These are phyloP conservation scores for Leucopsar rothschildi DNA, from an alignment of 2,113 vertebrate species.

Conservation along the genomic window DNA sequence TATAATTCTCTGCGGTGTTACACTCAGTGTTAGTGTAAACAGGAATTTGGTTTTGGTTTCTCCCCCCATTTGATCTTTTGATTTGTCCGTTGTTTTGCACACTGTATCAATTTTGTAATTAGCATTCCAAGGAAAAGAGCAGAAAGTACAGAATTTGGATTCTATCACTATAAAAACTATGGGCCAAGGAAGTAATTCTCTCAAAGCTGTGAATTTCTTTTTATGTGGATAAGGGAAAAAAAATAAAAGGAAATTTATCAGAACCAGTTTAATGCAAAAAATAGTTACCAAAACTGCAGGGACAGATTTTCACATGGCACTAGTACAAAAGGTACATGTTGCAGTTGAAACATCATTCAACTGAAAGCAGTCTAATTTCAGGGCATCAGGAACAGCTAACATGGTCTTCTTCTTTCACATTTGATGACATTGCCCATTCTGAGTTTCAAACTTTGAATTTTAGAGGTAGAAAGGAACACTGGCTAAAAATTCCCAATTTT, in stretches of 20 bases:
- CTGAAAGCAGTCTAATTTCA: not conserved
- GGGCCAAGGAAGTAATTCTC: not conserved
- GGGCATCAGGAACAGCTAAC: not conserved
- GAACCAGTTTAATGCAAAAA: not conserved
- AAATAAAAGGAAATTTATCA: not conserved
- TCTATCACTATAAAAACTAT: not conserved
- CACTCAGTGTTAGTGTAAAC: not conserved
- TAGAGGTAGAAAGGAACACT: not conserved
- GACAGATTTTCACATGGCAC: not conserved
- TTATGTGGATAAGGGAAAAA: not conserved
- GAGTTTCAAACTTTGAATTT: not conserved
- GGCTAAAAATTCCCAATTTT: not conserved
- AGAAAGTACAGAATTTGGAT: slow-evolving; percentile 35
- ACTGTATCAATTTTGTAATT: slow-evolving; percentile 43
- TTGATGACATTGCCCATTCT: not conserved
- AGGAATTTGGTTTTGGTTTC: not conserved
- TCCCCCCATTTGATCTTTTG: not conserved
- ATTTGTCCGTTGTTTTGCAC: not conserved
- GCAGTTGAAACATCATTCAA: not conserved
- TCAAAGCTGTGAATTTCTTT: not conserved
- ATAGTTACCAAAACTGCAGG: not conserved
- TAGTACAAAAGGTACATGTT: not conserved
- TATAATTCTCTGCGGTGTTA: not conserved
- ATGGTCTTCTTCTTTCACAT: not conserved
- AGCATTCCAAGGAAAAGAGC: slow-evolving; percentile 11